Evolutionary conservation across 2,888 invertebrate species (phyloP).

Genomic region (Ypsolopha scabrella): DNA sequence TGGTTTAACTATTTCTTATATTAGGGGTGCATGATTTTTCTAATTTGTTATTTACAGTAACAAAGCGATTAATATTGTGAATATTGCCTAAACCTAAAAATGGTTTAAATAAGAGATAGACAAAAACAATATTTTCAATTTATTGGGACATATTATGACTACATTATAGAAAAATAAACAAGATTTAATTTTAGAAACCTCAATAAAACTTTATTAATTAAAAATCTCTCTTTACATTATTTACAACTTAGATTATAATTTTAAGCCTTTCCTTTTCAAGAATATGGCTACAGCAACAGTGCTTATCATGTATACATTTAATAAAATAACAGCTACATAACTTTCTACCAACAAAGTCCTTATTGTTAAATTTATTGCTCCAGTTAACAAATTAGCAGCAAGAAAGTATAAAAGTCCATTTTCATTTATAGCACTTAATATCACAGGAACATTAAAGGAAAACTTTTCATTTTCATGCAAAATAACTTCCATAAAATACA

Average conservation of each 20-base stretch:
- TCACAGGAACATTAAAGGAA: conserved; percentile 50
- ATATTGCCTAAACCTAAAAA: no score
- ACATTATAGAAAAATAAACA: not conserved
- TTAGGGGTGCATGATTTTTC: no score
- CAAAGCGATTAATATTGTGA: no score
- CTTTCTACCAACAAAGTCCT: conserved; percentile 68
- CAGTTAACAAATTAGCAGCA: conserved; percentile 86
- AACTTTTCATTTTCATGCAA: conserved; percentile 27
- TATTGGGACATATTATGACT: no score
- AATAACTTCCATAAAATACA: conserved; percentile 68
- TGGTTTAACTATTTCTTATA: no score
- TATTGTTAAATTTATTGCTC: conserved; percentile 80
- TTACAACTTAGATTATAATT: conserved; percentile 31
- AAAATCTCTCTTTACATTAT: conserved; percentile 1
- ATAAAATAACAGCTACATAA: conserved; percentile 56
- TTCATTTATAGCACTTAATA: conserved; percentile 80
- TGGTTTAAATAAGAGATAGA: no score
- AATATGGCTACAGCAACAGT: conserved; percentile 26
- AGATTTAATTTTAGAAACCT: not conserved
- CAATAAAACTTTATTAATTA: not conserved
- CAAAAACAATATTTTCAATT: no score
- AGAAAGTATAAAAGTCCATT: conserved; percentile 90
- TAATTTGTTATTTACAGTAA: no score
- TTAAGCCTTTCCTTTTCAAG: conserved; percentile 46
- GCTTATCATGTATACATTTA: conserved; percentile 71